A percentile compares a stretch with the other conserved stretches of the same genome.
These are phyloP conservation scores for Recurvirostra avosetta DNA, from an alignment of 2,113 vertebrate genomes.

Conservation along the genomic window DNA sequence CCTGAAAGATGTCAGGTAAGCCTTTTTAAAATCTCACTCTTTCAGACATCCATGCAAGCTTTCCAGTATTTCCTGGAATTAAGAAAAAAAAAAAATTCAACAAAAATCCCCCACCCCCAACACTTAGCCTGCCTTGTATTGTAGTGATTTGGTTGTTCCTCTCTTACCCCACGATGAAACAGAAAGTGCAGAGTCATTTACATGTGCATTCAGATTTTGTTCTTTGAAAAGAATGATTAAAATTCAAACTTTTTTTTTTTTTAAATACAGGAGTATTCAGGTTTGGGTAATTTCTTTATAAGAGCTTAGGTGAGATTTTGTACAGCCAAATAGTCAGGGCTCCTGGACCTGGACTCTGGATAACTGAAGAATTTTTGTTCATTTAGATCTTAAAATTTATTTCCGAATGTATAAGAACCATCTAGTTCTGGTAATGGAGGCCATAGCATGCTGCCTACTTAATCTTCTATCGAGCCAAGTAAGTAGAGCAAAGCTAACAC, in stretches of 20 bases:
- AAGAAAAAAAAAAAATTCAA: background rate
- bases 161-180: background rate
- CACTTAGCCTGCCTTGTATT: background rate
- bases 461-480: background rate
- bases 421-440: background rate
- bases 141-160: background rate
- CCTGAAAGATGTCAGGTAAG: background rate
- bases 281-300: background rate
- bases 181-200: background rate
- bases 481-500: background rate
- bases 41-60: background rate
- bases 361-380: background rate
- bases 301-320: background rate
- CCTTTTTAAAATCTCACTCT: background rate
- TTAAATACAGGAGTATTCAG: background rate
- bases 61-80: background rate
- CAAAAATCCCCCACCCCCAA: background rate
- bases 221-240: background rate
- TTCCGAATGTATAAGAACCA: background rate
- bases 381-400: background rate
- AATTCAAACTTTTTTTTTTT: background rate
- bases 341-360: background rate
- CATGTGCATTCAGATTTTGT: fast-evolving
- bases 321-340: background rate
- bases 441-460: background rate